Conservation (phyloP, 2,113 vertebrate genomes). For the Rhombomys opimus region DNA sequence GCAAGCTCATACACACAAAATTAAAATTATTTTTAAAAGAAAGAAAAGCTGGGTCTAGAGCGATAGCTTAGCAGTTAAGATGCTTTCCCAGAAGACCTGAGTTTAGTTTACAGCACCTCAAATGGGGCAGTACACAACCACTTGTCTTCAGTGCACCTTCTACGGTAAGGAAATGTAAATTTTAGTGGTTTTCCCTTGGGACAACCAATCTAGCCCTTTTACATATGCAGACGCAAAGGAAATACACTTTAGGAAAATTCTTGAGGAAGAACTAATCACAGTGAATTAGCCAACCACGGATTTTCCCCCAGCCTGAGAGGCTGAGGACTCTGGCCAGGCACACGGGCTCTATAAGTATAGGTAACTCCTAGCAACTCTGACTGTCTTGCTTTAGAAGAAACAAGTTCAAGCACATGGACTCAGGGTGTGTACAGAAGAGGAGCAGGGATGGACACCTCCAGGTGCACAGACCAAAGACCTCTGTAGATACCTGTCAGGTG, state of each 20-base stretch:
- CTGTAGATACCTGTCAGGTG: background rate
- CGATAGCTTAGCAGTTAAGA: background rate
- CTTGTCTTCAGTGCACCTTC: background rate
- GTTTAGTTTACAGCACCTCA: background rate
- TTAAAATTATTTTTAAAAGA: background rate
- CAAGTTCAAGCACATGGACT: background rate
- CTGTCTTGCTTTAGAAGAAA: slow-evolving; percentile 10
- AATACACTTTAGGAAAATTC: background rate
- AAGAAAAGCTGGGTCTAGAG: background rate
- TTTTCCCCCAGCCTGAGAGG: background rate
- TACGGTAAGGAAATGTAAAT: slow-evolving; percentile 1
- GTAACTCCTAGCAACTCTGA: background rate
- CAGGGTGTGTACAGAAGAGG: background rate
- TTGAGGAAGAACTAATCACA: background rate
- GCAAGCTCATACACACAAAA: background rate
- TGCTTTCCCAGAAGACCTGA: background rate
- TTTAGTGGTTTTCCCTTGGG: background rate
- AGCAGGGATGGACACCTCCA: background rate
- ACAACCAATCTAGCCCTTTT: background rate
- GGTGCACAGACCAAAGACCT: background rate
- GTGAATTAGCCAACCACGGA: background rate
- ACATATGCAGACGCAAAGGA: background rate
- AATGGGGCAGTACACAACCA: background rate
- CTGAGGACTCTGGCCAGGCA: background rate
- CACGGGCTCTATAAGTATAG: background rate